Evolutionary conservation across 1,140 invertebrate genomes (phyloP), one percentile per base, ranked within the genome.

Genomic region (Lasaia peninsularis): DNA sequence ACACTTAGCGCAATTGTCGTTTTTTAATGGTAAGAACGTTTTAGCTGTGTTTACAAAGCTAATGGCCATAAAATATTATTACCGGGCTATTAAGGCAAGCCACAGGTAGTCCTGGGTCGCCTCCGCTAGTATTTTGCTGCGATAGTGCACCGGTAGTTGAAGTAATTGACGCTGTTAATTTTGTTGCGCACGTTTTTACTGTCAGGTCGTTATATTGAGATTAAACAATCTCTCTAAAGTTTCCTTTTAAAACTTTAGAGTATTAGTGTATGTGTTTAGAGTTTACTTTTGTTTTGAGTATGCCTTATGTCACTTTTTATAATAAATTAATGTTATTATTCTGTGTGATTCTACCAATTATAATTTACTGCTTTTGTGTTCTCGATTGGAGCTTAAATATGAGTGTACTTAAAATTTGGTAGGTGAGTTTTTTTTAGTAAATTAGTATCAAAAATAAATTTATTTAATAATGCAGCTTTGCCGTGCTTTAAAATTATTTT

Each of bases 1-100:
- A 31, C 63, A 60, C 73, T 73, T 67, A 66, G 63, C 59, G 64
- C 76, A 83, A 85, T 80, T 76, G 75, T 83, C 65, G 63, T 71
- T 76, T 78, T 75, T 80, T 73, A 63, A 56, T 64, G 63, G 52
- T 69, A 68, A 71, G 68, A 75, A 61, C 70, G 64, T 75, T 80
- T 78, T 78, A 78, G 71, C 65, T 75, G 71, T 80, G 75, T 84
- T 87, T 83, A 81, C 75, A 80, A 79, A 78, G 82, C 79, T 82
- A 78, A 78, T 67, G 71, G 75, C 68, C 79, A 75, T 86, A 86
- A 88, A 87, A 77, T 83, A 79, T 80, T 84, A 83, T 83, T 83
- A 77, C 78, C 67, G 62, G 62, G 69, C 69, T 71, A 75, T 81
- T 79, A 79, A 62, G 65, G 52, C 63, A 69, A 81, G 78, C 81